These are phyloP conservation scores for Drosophila pectinifera DNA, from an alignment of 1,140 invertebrate genomes.

Conservation along the genomic window DNA sequence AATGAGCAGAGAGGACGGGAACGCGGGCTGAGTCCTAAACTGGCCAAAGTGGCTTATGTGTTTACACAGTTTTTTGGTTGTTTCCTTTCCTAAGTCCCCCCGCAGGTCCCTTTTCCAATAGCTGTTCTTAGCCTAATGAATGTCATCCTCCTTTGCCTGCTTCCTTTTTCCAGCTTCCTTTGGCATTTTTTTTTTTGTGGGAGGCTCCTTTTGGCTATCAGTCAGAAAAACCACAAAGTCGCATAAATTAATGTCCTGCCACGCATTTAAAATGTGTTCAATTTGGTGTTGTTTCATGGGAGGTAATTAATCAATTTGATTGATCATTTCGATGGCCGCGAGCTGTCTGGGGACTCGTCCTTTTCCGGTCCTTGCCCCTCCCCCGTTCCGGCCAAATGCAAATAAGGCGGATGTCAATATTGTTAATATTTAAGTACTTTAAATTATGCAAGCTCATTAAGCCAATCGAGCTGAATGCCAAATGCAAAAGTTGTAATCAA, in stretches of 20 bases:
- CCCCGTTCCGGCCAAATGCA: conserved; percentile 41
- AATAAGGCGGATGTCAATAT: conserved; percentile 59
- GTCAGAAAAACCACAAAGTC: conserved; percentile 58
- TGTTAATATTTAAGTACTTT: conserved; percentile 72
- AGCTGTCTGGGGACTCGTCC: conserved; percentile 50
- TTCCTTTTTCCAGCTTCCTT: conserved; percentile 21
- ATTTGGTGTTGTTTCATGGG: conserved; percentile 42
- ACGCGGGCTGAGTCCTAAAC: conserved; percentile 12
- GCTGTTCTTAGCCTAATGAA: conserved; percentile 52
- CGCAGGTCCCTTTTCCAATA: conserved; percentile 26
- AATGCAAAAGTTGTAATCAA: conserved; percentile 62
- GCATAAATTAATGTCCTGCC: conserved; percentile 69
- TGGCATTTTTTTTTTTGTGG: conserved; percentile 2
- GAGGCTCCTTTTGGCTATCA: conserved; percentile 28
- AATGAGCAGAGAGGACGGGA: conserved; percentile 47
- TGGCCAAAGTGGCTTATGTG: conserved; percentile 60
- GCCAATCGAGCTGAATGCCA: conserved; percentile 70
- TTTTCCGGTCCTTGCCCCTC: neutral
- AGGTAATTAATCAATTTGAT: conserved; percentile 82
- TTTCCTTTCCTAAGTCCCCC: conserved; percentile 14
- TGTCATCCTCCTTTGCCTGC: conserved; percentile 36
- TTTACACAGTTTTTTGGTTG: conserved; percentile 43
- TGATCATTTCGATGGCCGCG: conserved; percentile 66
- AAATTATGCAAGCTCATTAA: conserved; percentile 70
- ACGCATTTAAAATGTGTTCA: conserved; percentile 70